Evolutionary conservation across 2,888 invertebrate genomes (phyloP).

Genomic region (Drosophila eohydei): DNA sequence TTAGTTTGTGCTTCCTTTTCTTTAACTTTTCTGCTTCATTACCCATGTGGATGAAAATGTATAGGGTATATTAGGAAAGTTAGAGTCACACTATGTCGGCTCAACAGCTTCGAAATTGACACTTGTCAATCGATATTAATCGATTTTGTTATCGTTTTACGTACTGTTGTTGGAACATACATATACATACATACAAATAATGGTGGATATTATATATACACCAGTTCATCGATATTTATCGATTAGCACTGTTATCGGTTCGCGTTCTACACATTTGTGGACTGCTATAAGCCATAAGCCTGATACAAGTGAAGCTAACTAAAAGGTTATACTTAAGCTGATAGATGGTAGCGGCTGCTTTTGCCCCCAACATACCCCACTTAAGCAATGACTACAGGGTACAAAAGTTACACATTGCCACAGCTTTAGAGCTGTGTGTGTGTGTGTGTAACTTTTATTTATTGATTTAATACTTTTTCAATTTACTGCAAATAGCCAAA

Average conservation of each 20-base stretch:
- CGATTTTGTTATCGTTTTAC: background rate
- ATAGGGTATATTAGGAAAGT: no score
- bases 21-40: no score
- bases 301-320: background rate
- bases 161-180: no score
- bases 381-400: background rate
- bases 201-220: no score
- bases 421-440: slow-evolving; percentile 10
- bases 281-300: no score
- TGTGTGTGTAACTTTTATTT: slow-evolving; percentile 73
- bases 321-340: background rate
- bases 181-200: no score
- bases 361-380: background rate
- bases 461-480: slow-evolving; percentile 79
- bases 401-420: slow-evolving; percentile 13
- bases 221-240: background rate
- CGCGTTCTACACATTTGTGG: background rate
- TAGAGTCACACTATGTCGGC: no score
- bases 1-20: background rate
- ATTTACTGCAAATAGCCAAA: slow-evolving; percentile 79
- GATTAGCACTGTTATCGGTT: background rate
- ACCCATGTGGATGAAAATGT: no score
- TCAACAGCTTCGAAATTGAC: background rate
- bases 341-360: background rate
- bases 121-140: background rate